phyloP scores from a whole-genome alignment of 2,888 invertebrate species.

The Aphodius granarius region DNA sequence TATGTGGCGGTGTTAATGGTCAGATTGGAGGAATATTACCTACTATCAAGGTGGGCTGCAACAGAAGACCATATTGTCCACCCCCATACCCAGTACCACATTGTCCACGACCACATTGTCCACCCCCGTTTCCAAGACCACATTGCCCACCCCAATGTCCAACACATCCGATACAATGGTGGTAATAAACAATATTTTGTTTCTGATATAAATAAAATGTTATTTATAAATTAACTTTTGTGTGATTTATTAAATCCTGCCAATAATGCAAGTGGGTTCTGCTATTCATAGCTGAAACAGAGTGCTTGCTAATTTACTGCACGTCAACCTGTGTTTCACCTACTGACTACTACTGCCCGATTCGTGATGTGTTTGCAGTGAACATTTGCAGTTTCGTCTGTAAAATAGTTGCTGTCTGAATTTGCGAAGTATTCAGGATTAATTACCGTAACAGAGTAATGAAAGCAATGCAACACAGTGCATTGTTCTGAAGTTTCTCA shows the following conservation, averaged over 20 bases:
- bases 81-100: not conserved
- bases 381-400: not conserved
- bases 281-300: not conserved
- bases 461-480: too few species aligned
- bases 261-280: not conserved
- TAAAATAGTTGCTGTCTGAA: not conserved
- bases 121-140: not conserved
- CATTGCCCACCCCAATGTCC: not conserved
- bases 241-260: too few species aligned
- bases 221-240: not conserved
- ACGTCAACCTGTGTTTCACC: not conserved
- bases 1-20: constrained; percentile 3
- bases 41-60: constrained; percentile 4
- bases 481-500: too few species aligned
- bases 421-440: not conserved
- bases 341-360: not conserved
- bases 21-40: not conserved
- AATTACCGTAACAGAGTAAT: not conserved
- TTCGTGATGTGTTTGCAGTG: not conserved
- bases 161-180: not conserved
- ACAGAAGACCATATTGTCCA: not conserved
- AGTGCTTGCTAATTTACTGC: not conserved
- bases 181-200: not conserved
- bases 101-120: constrained; percentile 1
- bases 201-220: not conserved